These are phyloP conservation scores for Cardiocondyla obscurior DNA, from an alignment of 1,140 invertebrate species.

Conservation along the genomic window DNA sequence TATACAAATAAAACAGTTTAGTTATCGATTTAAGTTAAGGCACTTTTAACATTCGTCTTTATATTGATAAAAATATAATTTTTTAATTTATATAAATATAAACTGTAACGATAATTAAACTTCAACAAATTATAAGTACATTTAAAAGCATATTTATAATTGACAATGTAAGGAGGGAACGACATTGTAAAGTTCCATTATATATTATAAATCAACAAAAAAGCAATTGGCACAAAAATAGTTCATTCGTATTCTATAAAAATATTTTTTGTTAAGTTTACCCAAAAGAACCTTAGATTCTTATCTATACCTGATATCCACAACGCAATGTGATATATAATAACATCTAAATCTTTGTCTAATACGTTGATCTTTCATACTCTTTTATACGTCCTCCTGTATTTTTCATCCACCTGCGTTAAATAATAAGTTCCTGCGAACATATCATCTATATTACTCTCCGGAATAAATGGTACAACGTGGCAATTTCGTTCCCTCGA, in stretches of 20 bases:
- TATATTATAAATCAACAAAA: constrained; percentile 3
- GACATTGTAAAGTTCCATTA: background rate
- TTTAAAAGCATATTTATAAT: constrained; percentile 31
- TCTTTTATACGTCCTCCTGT: constrained; percentile 91
- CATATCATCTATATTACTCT: constrained; percentile 87
- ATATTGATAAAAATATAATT: too few species aligned
- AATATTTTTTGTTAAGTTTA: constrained; percentile 4
- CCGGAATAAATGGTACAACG: constrained; percentile 91
- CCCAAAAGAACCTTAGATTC: constrained; percentile 1
- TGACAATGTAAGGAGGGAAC: constrained; percentile 31
- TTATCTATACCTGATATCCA: background rate
- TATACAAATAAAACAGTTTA: background rate
- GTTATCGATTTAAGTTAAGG: too few species aligned
- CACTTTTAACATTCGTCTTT: too few species aligned
- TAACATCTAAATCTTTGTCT: constrained; percentile 38
- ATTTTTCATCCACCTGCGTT: constrained; percentile 92
- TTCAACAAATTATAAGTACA: constrained; percentile 9
- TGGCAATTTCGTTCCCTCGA: constrained; percentile 91
- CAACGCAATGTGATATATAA: constrained; percentile 6
- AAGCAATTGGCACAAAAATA: background rate
- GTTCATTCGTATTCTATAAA: background rate
- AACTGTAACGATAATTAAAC: constrained; percentile 20
- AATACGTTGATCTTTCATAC: constrained; percentile 58
- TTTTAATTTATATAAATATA: background rate
- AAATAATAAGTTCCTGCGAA: constrained; percentile 97